These are phyloP conservation scores for Cardiocondyla obscurior DNA, from an alignment of 1,140 invertebrate species.

Conservation along the genomic window DNA sequence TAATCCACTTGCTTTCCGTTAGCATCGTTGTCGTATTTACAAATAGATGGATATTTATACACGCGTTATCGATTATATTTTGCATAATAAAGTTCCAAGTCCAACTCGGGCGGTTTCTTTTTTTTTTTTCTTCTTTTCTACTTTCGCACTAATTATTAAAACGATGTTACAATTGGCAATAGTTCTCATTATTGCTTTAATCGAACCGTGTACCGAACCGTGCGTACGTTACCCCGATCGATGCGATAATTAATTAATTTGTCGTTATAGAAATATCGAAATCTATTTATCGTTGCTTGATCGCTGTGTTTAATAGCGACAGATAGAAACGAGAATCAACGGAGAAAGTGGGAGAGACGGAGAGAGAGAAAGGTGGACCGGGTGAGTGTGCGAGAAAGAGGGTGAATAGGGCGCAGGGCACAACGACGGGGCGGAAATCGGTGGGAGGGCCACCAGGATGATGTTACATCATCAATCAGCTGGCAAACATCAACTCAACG, in stretches of 20 bases:
- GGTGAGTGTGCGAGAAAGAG: constrained; percentile 25
- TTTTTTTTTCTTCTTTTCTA: no score
- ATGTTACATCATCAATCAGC: constrained; percentile 84
- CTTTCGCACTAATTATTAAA: constrained; percentile 20
- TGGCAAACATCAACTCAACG: constrained; percentile 83
- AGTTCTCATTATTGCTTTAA: background rate
- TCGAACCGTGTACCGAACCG: constrained; percentile 6
- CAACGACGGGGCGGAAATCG: constrained; percentile 68
- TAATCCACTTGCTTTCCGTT: constrained; percentile 1
- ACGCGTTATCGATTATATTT: constrained; percentile 39
- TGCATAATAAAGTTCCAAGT: constrained; percentile 30
- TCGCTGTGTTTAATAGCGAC: constrained; percentile 48
- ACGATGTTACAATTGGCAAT: background rate
- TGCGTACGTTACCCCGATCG: constrained; percentile 6
- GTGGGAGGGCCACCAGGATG: constrained; percentile 72
- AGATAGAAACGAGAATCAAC: constrained; percentile 25
- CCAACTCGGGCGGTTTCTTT: background rate
- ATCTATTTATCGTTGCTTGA: constrained; percentile 62
- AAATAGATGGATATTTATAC: constrained; percentile 43
- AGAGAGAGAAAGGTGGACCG: constrained; percentile 14
- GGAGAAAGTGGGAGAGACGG: constrained; percentile 22
- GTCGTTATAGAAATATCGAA: constrained; percentile 52
- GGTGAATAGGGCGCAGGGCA: constrained; percentile 23
- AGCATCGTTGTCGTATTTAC: constrained; percentile 19
- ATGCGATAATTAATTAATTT: constrained; percentile 60